These are phyloP conservation scores for Bothrops jararaca DNA, from an alignment of 2,113 vertebrate genomes.

Conservation along the genomic window DNA sequence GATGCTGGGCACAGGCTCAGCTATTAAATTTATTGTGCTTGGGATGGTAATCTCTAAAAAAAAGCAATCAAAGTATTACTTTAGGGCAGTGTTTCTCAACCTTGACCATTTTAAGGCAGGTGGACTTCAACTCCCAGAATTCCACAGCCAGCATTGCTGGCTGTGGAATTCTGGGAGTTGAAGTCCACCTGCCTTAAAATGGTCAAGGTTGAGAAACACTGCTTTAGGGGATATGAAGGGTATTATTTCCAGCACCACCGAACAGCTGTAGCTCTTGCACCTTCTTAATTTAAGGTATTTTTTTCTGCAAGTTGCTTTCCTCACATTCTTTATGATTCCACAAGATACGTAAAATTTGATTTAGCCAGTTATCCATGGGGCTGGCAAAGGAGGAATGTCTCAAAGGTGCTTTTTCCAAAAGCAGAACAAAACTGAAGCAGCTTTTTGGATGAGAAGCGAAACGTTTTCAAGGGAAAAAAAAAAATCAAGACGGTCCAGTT, in stretches of 20 bases:
- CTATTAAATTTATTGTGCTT: fast-evolving
- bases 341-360: neutral
- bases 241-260: neutral
- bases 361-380: neutral
- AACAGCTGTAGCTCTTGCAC: neutral
- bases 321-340: neutral
- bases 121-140: too few species aligned
- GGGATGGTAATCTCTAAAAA: neutral
- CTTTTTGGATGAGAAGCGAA: neutral
- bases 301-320: neutral
- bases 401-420: neutral
- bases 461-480: neutral
- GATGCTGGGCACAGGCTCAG: neutral
- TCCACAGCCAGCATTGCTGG: too few species aligned
- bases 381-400: neutral
- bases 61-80: too few species aligned
- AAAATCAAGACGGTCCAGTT: neutral
- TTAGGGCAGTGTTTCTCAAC: too few species aligned
- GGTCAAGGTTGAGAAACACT: too few species aligned
- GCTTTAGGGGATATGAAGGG: neutral
- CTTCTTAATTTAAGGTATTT: neutral
- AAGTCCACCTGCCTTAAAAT: too few species aligned
- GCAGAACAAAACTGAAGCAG: neutral
- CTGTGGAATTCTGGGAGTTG: too few species aligned
- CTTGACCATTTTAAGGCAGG: too few species aligned